Conservation (phyloP, 64 coral and sea anemone genomes). For the Anthopleura sola region DNA sequence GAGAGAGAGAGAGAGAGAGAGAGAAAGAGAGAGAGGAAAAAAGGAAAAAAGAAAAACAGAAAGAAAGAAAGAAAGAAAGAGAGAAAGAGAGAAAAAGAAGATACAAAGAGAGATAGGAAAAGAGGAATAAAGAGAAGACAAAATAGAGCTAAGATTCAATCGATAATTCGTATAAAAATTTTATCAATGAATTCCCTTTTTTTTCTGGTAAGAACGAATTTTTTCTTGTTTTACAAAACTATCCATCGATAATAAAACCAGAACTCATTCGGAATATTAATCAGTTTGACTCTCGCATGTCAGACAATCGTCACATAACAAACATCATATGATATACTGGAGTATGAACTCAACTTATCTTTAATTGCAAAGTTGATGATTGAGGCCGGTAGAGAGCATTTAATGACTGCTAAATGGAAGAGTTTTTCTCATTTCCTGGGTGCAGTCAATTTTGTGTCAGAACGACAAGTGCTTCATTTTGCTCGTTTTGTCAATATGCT, state of each 20-base stretch:
- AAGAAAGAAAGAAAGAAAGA: not conserved
- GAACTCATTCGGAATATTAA: not conserved
- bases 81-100: not conserved
- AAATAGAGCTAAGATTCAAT: too few relatives aligned
- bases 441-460: not conserved
- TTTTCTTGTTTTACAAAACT: not conserved
- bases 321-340: not conserved
- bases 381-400: not conserved
- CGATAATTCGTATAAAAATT: too few relatives aligned
- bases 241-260: not conserved
- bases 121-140: too few relatives aligned
- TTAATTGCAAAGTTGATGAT: not conserved
- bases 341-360: not conserved
- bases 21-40: not conserved
- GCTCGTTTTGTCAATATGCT: not conserved
- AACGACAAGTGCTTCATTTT: not conserved
- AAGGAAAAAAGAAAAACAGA: not conserved
- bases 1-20: not conserved
- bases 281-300: not conserved
- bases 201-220: too few relatives aligned
- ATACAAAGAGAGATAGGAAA: not conserved
- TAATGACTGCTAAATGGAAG: not conserved
- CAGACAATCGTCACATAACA: not conserved
- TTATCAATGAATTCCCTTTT: too few relatives aligned
- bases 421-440: not conserved